Evolutionary conservation across 2,888 invertebrate species (phyloP), one percentile per base, ranked within the genome.

Genomic region (Neoitamus cyanurus): DNA sequence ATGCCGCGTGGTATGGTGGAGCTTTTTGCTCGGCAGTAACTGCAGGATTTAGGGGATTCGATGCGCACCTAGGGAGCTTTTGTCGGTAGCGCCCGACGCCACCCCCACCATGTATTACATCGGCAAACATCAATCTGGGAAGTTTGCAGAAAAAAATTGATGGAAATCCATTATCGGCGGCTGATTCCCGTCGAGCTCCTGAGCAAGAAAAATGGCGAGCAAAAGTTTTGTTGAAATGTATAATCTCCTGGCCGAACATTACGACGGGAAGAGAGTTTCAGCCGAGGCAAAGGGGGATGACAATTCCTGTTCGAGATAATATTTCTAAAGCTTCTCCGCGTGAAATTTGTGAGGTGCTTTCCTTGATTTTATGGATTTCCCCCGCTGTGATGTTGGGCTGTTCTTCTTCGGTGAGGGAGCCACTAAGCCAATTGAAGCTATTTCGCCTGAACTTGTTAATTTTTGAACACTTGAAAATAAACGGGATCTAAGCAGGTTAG

Each of bases 121-220:
- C 25, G 30, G 58, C 37, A 80, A 80, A 80, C 78, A 80, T 48
- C 58, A 80, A 80, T 80, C 78, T 80, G 78, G n/a, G 31, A 58
- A 80, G 78, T 80, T 80, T 80, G 58, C 34, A 58, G 58, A 58
- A 80, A 80, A n/a, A 80, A 80, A 80, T 80, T 80, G 78, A 58
- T 80, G 78, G 78, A 80, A 80, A 80, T 80, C 46, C 34, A 48
- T 80, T 58, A 58, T 58, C 34, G 15, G 25, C 31, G 31, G 34
- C 48, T 58, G 34, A 80, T 58, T 58, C 31, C 48, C 48, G 48
- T 15, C 30, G 34, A 31, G 28, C 75, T 13, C 37, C 58, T 58
- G 25, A 58, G 9, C 25, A 75, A 28, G 75, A 78, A 78, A 78
- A 78, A 30, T 58, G 7, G 48, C 13, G n/a, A 28, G 34, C 25